Percentiles rank a stretch among this genome's conserved stretches.
phyloP scores from a whole-genome alignment of 2,113 vertebrate genomes.

The Saimiri boliviensis region DNA sequence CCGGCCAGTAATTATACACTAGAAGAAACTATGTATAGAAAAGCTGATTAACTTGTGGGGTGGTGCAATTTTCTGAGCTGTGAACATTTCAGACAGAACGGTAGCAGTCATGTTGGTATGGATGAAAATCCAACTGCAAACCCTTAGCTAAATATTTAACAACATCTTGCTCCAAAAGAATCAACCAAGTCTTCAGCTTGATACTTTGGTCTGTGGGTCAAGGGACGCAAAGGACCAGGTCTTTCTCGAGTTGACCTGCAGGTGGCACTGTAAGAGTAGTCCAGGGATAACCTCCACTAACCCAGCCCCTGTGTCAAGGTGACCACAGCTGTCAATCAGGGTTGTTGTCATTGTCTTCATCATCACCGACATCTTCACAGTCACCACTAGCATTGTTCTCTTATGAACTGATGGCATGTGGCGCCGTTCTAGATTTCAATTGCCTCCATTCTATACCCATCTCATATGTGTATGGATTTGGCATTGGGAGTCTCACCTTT shows the following conservation, averaged over 20 bases:
- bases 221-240: not conserved
- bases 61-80: constrained; percentile 6
- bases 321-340: not conserved
- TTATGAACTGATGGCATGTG: not conserved
- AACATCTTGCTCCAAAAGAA: not conserved
- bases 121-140: constrained; percentile 1
- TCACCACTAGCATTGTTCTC: not conserved
- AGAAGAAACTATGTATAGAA: constrained; percentile 70
- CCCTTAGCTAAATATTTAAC: not conserved
- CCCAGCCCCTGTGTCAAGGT: not conserved
- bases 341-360: accelerated
- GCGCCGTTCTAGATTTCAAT: not conserved
- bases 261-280: constrained; percentile 44
- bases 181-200: not conserved
- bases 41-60: constrained; percentile 65
- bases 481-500: not conserved
- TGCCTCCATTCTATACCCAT: not conserved
- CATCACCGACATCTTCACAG: not conserved
- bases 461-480: accelerated
- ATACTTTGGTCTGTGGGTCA: not conserved
- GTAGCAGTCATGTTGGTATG: not conserved
- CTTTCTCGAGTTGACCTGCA: constrained; percentile 24
- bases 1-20: constrained; percentile 73
- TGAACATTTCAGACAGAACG: not conserved
- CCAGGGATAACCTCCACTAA: not conserved